Evolutionary conservation across 2,888 invertebrate genomes (phyloP).

Genomic region (Pollenia amentaria): DNA sequence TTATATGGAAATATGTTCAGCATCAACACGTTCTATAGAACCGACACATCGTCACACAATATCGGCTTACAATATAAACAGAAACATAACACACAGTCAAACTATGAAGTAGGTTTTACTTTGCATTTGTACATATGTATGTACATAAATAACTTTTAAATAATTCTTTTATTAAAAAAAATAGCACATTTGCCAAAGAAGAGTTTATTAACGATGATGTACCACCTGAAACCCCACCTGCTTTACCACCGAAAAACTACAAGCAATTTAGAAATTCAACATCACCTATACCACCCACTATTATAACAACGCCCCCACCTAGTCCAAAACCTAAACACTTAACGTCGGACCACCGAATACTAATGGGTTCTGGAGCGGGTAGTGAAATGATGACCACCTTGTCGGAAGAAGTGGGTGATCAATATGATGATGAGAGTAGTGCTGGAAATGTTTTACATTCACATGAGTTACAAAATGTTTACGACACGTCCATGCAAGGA

Average conservation of each 20-base stretch:
- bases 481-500: slow-evolving; percentile 60
- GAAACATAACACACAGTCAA: slow-evolving; percentile 84
- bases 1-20: slow-evolving; percentile 98
- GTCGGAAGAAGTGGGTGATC: slow-evolving; percentile 81
- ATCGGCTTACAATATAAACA: slow-evolving; percentile 88
- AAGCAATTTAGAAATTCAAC: slow-evolving; percentile 81
- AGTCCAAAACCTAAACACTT: slow-evolving; percentile 82
- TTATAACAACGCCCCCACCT: slow-evolving; percentile 85
- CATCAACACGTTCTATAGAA: slow-evolving; percentile 85
- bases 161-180: slow-evolving; percentile 34
- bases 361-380: slow-evolving; percentile 60
- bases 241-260: slow-evolving; percentile 87
- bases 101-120: slow-evolving; percentile 84
- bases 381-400: slow-evolving; percentile 85
- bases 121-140: background rate
- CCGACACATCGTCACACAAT: slow-evolving; percentile 92
- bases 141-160: background rate
- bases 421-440: slow-evolving; percentile 76
- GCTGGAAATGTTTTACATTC: slow-evolving; percentile 75
- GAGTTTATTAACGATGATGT: slow-evolving; percentile 69
- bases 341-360: slow-evolving; percentile 72
- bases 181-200: slow-evolving; percentile 80
- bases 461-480: slow-evolving; percentile 79
- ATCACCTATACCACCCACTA: slow-evolving; percentile 79
- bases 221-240: slow-evolving; percentile 86